phyloP scores from a whole-genome alignment of 2,113 vertebrate species.

The Megaptera novaeangliae region DNA sequence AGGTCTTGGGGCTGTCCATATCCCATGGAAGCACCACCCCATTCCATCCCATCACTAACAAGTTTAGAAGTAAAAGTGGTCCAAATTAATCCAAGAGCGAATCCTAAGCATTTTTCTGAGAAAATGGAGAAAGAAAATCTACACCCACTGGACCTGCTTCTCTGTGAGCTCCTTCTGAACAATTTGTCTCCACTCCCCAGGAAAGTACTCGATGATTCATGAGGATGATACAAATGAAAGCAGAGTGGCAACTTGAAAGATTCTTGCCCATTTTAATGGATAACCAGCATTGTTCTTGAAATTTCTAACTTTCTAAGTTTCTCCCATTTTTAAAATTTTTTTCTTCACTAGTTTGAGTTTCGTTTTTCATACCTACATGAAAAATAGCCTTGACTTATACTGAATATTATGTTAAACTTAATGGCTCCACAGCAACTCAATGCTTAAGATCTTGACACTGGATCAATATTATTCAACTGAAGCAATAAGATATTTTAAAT shows the following conservation, averaged over 20 bases:
- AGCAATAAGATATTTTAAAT: background rate
- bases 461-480: background rate
- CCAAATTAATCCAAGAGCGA: background rate
- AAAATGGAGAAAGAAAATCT: background rate
- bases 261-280: background rate
- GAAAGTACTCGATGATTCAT: fast-evolving
- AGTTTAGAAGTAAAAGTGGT: too few relatives aligned
- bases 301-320: background rate
- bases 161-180: too few relatives aligned
- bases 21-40: fast-evolving
- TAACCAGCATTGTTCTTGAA: background rate
- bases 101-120: background rate
- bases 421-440: fast-evolving
- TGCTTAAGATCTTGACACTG: background rate
- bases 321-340: background rate
- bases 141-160: background rate
- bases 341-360: too few relatives aligned
- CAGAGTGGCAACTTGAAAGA: background rate
- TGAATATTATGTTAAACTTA: background rate
- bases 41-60: background rate
- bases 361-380: too few relatives aligned
- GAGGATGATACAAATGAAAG: background rate
- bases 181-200: fast-evolving
- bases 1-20: too few relatives aligned
- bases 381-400: background rate